Percentiles rank a stretch among this genome's conserved stretches.
These are phyloP conservation scores for Drosophila neoperkinsi DNA, from an alignment of 2,888 invertebrate genomes.

Conservation along the genomic window DNA sequence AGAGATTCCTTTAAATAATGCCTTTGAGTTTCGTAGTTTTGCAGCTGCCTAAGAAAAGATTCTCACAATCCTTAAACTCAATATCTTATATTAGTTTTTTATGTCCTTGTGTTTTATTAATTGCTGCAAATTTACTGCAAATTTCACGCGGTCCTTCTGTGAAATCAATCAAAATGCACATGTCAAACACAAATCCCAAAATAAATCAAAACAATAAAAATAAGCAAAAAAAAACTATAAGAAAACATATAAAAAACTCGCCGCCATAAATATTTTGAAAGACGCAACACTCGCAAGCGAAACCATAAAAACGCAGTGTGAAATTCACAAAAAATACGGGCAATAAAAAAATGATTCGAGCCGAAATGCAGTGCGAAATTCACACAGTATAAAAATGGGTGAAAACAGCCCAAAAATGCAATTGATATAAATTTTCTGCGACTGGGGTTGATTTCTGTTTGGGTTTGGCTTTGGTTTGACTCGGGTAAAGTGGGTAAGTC, in stretches of 20 bases:
- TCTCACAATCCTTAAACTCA: conserved; percentile 26
- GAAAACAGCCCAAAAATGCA: conserved; percentile 58
- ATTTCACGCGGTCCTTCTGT: conserved; percentile 40
- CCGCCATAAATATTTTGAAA: conserved; percentile 76
- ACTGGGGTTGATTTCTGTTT: conserved; percentile 3
- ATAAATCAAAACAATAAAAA: conserved; percentile 63
- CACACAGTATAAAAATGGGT: conserved; percentile 51
- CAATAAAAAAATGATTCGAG: conserved; percentile 24
- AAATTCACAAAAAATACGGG: conserved; percentile 59
- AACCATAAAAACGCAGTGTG: conserved; percentile 80
- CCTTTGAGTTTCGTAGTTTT: neutral
- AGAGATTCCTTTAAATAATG: neutral
- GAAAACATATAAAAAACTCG: conserved; percentile 58
- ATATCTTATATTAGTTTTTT: conserved; percentile 30
- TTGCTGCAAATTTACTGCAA: conserved; percentile 66
- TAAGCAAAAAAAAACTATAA: conserved; percentile 29
- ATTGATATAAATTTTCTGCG: conserved; percentile 23
- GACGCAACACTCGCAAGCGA: conserved; percentile 26
- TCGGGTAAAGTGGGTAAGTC: conserved; percentile 49
- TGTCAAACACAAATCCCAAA: conserved; percentile 57
- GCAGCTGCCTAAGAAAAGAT: conserved; percentile 28
- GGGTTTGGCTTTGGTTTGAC: conserved; percentile 20
- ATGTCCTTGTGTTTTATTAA: conserved; percentile 62
- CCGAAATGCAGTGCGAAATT: conserved; percentile 59
- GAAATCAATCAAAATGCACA: conserved; percentile 69